Percentiles rank a stretch among this genome's conserved stretches.
These are phyloP conservation scores for Micrasema minimum DNA, from an alignment of 1,140 invertebrate species.

Conservation along the genomic window DNA sequence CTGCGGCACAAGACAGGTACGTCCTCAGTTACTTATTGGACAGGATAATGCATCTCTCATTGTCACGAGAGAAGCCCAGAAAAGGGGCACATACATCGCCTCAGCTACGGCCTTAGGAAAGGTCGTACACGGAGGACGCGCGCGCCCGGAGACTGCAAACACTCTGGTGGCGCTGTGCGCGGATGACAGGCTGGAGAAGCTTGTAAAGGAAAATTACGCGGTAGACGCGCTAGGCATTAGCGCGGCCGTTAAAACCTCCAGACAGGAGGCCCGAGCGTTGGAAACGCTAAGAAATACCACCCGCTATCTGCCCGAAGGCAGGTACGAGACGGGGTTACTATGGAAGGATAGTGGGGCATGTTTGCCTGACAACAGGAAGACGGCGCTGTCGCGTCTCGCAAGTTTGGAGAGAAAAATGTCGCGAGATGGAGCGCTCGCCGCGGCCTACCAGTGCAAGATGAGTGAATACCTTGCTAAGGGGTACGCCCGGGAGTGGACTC, in stretches of 20 bases:
- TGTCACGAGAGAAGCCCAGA: neutral
- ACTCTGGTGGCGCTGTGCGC: neutral
- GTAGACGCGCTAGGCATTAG: neutral
- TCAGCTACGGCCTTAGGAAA: slow-evolving; percentile 13
- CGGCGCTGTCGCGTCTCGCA: slow-evolving; percentile 29
- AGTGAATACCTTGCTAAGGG: slow-evolving; percentile 11
- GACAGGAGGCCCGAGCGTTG: slow-evolving; percentile 15
- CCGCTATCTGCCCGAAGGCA: neutral
- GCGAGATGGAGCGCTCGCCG: slow-evolving; percentile 1
- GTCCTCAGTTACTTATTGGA: neutral
- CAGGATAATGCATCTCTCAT: neutral
- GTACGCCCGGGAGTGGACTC: slow-evolving; percentile 29
- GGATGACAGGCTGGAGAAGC: neutral
- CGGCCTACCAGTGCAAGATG: slow-evolving; percentile 11
- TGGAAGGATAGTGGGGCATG: slow-evolving; percentile 47
- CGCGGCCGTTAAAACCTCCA: neutral
- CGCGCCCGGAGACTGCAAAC: too few relatives aligned
- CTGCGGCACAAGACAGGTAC: neutral
- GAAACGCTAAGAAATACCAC: slow-evolving; percentile 33
- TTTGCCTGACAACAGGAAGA: slow-evolving; percentile 41
- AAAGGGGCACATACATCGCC: too few relatives aligned
- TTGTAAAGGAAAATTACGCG: neutral
- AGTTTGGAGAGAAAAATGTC: slow-evolving; percentile 18
- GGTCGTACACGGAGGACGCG: slow-evolving; percentile 24
- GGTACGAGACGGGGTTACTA: slow-evolving; percentile 52